phyloP scores from a whole-genome alignment of 2,888 invertebrate species.

The Ganaspis brasiliensis region DNA sequence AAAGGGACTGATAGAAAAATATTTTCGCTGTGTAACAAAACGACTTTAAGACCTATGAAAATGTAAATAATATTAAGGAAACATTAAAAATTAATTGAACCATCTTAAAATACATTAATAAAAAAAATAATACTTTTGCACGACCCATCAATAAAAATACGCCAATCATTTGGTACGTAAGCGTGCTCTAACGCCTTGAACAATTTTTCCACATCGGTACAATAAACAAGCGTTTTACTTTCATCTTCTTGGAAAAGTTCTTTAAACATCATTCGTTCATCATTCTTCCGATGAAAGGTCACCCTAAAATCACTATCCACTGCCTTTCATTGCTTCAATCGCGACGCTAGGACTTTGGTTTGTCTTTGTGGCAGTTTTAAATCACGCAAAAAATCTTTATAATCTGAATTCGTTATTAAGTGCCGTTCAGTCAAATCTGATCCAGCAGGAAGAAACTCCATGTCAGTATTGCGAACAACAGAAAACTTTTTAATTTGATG shows the following conservation, averaged over 20 bases:
- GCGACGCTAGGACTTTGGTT: neutral
- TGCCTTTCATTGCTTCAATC: neutral
- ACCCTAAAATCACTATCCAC: neutral
- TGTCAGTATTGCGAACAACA: too few species aligned
- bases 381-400: neutral
- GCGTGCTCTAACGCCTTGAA: neutral
- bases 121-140: neutral
- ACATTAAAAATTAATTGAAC: neutral
- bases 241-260: slow-evolving; percentile 2
- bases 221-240: slow-evolving; percentile 2
- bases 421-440: neutral
- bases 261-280: neutral
- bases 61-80: neutral
- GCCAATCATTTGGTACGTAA: neutral
- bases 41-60: neutral
- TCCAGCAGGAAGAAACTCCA: neutral
- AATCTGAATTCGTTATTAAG: neutral
- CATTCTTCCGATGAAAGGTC: neutral
- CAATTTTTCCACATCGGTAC: neutral
- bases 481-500: slow-evolving; percentile 7
- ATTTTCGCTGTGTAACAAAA: slow-evolving; percentile 17
- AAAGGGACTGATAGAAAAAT: neutral
- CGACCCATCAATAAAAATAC: neutral
- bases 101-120: neutral
- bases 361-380: slow-evolving; percentile 2